Base-by-base conservation (phyloP, 2,888 invertebrate genomes). In the Apamea monoglypha region DNA sequence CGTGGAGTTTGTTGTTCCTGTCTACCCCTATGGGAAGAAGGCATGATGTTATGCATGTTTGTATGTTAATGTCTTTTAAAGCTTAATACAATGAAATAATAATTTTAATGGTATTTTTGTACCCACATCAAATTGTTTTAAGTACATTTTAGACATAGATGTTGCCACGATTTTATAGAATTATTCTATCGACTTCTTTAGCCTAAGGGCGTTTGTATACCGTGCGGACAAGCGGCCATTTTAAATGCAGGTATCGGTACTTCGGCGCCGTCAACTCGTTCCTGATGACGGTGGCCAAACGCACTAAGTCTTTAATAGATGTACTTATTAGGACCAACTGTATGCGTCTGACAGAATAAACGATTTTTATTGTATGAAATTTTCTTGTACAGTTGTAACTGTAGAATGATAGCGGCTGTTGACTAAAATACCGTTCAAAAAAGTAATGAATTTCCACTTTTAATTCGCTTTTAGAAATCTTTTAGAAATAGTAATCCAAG, bases 21-120 rank as follows among this genome's bases (percentile, higher is more conserved):
- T 63, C 70, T 53, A 14, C 21, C 32, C 32, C 1, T 25, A 25
- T 56, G 40, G 75, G 53, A n/a, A 61, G 59, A 50, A 18, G 59
- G 47, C 29, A 29, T 63, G 56, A 74, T 85, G 29, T 73, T 69
- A 36, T 71, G 69, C 32, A 82, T 82, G 86, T 73, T 85, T 69
- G 59, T 50, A 69, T 61, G 74, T 84, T 67, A 67, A 71, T 71
- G 10, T 70, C 25, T 63, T 68, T 67, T 74, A n/a, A 67, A 69
- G 70, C 69, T 56, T 69, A 67, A 64, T 76, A 40, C n/a, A 88
- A 76, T 81, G 18, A 80, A 85, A 85, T 85, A 83, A 84, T 83
- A 85, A 76, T 80, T 80, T 74, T 66, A 85, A 68, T 64, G 73
- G 72, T 77, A 88, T 88, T 85, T 86, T 85, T 85, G 76, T 88